Base-by-base conservation (phyloP, 2,113 vertebrate genomes). In the Hymenochirus boettgeri region DNA sequence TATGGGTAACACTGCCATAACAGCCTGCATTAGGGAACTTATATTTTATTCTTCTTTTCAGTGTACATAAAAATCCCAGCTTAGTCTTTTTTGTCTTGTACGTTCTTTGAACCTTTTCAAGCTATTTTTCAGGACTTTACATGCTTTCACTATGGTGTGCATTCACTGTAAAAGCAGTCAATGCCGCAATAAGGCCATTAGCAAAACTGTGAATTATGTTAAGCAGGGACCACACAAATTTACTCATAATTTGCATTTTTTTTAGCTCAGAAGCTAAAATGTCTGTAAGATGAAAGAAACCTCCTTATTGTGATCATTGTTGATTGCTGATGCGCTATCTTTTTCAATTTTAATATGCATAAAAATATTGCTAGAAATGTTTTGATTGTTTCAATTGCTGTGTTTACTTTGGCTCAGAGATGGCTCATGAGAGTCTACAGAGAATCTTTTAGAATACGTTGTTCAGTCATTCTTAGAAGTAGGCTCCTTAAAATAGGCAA, bases 41-140 rank as follows among this genome's bases (percentile, higher is more conserved):
- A 97, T 96, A 97, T 97, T 94, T 94, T 90, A 94, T 94, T 95
- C 92, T 94, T 93, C 93, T 93, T 95, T 98, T 97, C 93, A 99
- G 92, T 94, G 92, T 97, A 96, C 92, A 93, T 94, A 93, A 93
- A 93, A 97, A 93, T 92, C 93, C 92, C 94, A 96, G 93, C 93
- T 99, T 97, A 99, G 93, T 90, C 91, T 87, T 93, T 94, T 97
- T 98, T 96, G 93, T 99, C 92, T 94, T 94, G 92, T 94, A 77
- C 92, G 91, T 87, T 91, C 95, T 99, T 98, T 99, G 96, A 99
- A 98, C 92, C 92, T 92, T 90, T 96, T 99, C 94, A 93, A 90
- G 91, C 90, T 91, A 88, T 91, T 92, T 94, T 90, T 91, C 89
- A 86, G 88, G 88, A 92, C 90, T 93, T 94, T 95, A 91, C 93